Conservation (phyloP, 2,888 invertebrate genomes). For the Dryobota labecula region DNA sequence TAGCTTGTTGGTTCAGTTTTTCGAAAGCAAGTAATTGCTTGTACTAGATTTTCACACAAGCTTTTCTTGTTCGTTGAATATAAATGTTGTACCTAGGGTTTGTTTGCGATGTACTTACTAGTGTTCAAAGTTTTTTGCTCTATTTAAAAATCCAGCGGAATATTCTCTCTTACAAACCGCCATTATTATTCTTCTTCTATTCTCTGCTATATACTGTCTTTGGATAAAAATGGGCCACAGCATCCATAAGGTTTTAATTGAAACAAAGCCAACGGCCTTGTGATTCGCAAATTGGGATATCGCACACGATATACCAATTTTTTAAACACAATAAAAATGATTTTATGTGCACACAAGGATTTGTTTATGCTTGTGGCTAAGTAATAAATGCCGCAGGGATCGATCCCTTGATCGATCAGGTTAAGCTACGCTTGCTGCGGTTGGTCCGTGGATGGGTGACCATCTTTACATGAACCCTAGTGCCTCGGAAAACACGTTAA, state of each 20-base stretch:
- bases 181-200: not conserved
- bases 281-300: not conserved
- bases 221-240: not conserved
- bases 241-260: not conserved
- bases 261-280: not conserved
- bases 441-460: too few relatives aligned
- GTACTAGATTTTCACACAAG: constrained; percentile 58
- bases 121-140: constrained; percentile 1
- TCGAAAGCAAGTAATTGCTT: constrained; percentile 56
- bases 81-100: constrained; percentile 49
- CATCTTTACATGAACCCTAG: too few relatives aligned
- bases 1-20: constrained; percentile 44
- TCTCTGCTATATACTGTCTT: not conserved
- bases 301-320: not conserved
- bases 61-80: constrained; percentile 45
- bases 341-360: not conserved
- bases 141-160: not conserved
- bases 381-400: too few relatives aligned
- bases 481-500: too few relatives aligned
- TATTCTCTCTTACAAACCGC: not conserved
- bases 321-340: not conserved
- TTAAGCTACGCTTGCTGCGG: too few relatives aligned
- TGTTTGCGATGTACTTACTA: constrained; percentile 1
- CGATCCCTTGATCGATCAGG: too few relatives aligned
- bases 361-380: too few relatives aligned